Evolutionary conservation across 2,888 invertebrate genomes (phyloP).

Genomic region (Melipona beecheii): DNA sequence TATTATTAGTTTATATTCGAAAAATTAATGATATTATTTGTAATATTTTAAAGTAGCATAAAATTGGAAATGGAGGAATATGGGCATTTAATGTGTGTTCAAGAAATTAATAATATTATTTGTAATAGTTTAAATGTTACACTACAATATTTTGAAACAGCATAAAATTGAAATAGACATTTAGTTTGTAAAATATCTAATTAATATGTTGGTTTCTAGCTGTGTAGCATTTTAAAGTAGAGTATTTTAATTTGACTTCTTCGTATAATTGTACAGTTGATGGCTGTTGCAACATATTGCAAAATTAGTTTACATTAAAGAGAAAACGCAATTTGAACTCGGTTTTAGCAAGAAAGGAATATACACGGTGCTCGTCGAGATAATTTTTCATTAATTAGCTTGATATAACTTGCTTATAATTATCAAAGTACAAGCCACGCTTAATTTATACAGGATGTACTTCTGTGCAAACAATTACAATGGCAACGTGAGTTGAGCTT

Average conservation of each 20-base stretch:
- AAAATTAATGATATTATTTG: too few species aligned
- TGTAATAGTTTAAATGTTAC: too few species aligned
- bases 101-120: too few species aligned
- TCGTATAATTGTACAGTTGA: not conserved
- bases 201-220: too few species aligned
- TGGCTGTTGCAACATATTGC: not conserved
- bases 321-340: not conserved
- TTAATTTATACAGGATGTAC: not conserved
- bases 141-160: too few species aligned
- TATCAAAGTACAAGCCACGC: conserved; percentile 1
- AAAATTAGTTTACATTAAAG: not conserved
- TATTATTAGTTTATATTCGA: too few species aligned
- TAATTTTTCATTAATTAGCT: conserved; percentile 5
- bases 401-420: not conserved
- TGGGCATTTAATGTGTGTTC: too few species aligned
- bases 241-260: not conserved
- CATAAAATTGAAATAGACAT: too few species aligned
- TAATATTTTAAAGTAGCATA: too few species aligned
- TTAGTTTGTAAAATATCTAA: too few species aligned
- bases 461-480: not conserved
- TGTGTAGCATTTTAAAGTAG: not conserved
- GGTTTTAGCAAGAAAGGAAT: not conserved
- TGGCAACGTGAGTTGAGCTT: conserved; percentile 2
- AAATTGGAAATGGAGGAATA: too few species aligned
- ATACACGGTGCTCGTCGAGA: not conserved